These are phyloP conservation scores for Vanessa atalanta DNA, from an alignment of 1,140 invertebrate genomes.

Conservation along the genomic window DNA sequence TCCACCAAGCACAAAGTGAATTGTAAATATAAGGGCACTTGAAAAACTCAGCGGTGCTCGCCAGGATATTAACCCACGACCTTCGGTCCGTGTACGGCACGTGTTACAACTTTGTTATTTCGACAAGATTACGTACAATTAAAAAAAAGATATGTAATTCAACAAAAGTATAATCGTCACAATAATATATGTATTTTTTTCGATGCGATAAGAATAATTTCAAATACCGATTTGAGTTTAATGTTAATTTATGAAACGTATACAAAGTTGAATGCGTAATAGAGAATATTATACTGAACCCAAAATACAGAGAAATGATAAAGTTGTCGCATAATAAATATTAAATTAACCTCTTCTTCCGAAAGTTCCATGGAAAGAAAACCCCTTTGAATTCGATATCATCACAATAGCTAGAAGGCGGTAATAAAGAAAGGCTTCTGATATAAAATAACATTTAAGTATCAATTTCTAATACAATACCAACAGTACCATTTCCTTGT, in stretches of 20 bases:
- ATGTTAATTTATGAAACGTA: no score
- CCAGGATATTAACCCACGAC: neutral
- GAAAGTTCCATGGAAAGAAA: neutral
- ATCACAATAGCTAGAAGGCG: neutral
- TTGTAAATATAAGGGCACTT: neutral
- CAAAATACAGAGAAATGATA: no score
- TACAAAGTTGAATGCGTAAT: no score
- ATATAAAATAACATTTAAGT: slow-evolving; percentile 40
- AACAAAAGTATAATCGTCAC: no score
- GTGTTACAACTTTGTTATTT: neutral
- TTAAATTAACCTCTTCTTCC: no score
- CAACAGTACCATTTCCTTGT: slow-evolving; percentile 40
- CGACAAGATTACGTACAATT: no score
- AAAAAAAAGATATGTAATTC: no score
- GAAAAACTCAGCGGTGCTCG: neutral
- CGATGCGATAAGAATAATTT: no score
- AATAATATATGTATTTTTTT: no score
- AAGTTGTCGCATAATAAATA: no score
- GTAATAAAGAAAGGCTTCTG: slow-evolving; percentile 36
- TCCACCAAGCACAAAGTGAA: neutral
- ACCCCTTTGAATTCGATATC: neutral
- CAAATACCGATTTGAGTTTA: no score
- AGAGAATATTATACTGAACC: no score
- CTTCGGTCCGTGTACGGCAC: neutral
- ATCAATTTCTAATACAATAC: slow-evolving; percentile 38